Base-by-base conservation (phyloP, 1,140 invertebrate genomes). In the Drosophila persimilis region DNA sequence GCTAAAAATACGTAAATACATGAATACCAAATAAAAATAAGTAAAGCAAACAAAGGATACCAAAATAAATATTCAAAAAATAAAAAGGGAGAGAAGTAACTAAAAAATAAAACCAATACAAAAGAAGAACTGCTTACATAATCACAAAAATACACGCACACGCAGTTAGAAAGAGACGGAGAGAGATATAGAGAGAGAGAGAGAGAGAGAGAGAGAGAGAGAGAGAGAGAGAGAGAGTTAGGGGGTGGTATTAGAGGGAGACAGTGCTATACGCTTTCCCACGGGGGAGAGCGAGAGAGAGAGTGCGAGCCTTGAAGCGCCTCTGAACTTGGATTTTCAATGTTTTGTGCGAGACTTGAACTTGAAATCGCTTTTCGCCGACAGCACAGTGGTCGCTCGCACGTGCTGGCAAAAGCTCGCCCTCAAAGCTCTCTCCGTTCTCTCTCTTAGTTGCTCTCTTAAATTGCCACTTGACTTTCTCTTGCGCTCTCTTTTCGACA, bases 291-390 rank as follows among this genome's bases (percentile, higher is more conserved):
- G 75, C 46, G 45, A 63, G 35, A 63, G 35, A 63, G 35, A 51
- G 55, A 29, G 44, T 47, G 39, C 62, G 50, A 66, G 66, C 66
- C 66, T 70, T 70, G 66, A 55, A 69, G 66, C 64, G 35, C 35
- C 35, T 39, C 84, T 88, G 84, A 89, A 88, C 83, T 88, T 88
- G 83, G 71, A 60, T 39, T 73, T 89, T 88, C 83, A 88, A 88
- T 89, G 83, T 83, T 88, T 80, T 76, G 74, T 51, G 63, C 7
- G 11, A 39, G 35, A 89, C 83, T 88, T 88, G 83, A 88, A 88
- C 83, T 88, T 88, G 83, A 88, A 85, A 66, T 55, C 66, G 58
- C 59, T 58, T 52, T 58, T 63, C 31, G 60, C 62, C 52, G 59
- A 52, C 69, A 15, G 50, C 11, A 5, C 24, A 26, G 24, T 26